Evolutionary conservation across 2,888 invertebrate genomes (phyloP), one percentile per base, ranked within the genome.

Genomic region (Rhingia rostrata): DNA sequence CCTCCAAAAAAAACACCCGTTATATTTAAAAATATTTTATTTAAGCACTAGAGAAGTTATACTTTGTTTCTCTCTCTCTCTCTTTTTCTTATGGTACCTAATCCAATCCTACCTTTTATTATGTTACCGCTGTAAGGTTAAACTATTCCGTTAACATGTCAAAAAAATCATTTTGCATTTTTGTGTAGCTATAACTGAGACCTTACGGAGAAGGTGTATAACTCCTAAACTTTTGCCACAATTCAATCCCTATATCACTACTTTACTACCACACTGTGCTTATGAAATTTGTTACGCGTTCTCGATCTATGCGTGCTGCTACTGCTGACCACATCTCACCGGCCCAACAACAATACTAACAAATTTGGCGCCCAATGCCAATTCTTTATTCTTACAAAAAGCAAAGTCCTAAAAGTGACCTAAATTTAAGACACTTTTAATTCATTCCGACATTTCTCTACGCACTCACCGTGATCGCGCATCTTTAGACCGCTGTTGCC

Each of bases 321-420:
- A 56, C 22, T 22, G 22, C 22, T 2, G 22, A 1, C 1, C 35
- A 66, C 30, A 37, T 22, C 43, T 45, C 81, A 69, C 4, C n/a
- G 64, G 9, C 35, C 14, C 30, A 7, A 4, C 22, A 30, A 30
- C 7, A 49, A n/a, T n/a, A n/a, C n/a, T n/a, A n/a, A 53, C 53
- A 53, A 73, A 78, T 56, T 78, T 79, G 79, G 83, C 83, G 79
- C 83, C 83, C 79, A 74, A 73, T 73, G 78, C 82, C 66, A 82
- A 72, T 70, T 60, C n/a, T 43, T 14, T 67, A 2, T 33, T 69
- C 43, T 35, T 54, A 49, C 43, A 43, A 9, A 58, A 37, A 39
- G 6, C 10, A 32, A 22, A 67, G 39, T 67, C 78, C 78, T 84
- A 69, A 22, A 22, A 74, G 54, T 79, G 83, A 84, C 83, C 83